Base-by-base conservation (phyloP, 2,888 invertebrate genomes). In the Limnephilus marmoratus region DNA sequence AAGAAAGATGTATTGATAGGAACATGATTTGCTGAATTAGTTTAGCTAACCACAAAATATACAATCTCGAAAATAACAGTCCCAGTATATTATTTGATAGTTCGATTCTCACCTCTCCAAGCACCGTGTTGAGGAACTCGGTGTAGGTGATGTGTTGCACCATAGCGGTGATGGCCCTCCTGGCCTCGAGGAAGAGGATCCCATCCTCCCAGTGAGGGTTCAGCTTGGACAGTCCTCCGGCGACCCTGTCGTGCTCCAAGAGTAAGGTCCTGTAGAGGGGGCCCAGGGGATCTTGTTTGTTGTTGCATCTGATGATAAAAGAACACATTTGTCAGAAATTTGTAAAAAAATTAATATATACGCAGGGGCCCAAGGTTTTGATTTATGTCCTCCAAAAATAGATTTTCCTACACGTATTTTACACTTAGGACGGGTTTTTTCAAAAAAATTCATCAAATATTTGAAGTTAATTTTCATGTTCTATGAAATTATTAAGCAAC, bases 141-240 rank as follows among this genome's bases (percentile, higher is more conserved):
- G 97, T 98, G 95, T 97, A 97, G 0, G 98, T 98, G 91, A 98
- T 97, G 94, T 98, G 98, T 94, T 98, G 98, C 82, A 98, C 97
- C 94, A 98, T 96, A 0, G 98, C 98, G 0, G 97, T 97, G 18
- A 98, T 96, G 18, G 98, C 97, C 87, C 98, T 96, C 90, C 98
- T 96, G 4, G 98, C 96, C 95, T 98, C 98, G 94, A 97, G 95
- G 95, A 98, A 98, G 29, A 98, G 94, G 0, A 97, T 97, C 81
- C 98, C 97, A 94, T 98, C 98, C 93, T 97, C 97, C 98, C 98
- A 98, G 94, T 98, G 97, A 0, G 97, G 96, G 94, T 98, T 98
- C 92, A 98, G 95, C 29, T 97, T 95, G 15, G 97, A 96, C 49
- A 98, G 95, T 93, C 97, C 97, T 0, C 97, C 96, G 2, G 98